Evolutionary conservation across 2,888 invertebrate genomes (phyloP).

Genomic region (Heliconius aoede): DNA sequence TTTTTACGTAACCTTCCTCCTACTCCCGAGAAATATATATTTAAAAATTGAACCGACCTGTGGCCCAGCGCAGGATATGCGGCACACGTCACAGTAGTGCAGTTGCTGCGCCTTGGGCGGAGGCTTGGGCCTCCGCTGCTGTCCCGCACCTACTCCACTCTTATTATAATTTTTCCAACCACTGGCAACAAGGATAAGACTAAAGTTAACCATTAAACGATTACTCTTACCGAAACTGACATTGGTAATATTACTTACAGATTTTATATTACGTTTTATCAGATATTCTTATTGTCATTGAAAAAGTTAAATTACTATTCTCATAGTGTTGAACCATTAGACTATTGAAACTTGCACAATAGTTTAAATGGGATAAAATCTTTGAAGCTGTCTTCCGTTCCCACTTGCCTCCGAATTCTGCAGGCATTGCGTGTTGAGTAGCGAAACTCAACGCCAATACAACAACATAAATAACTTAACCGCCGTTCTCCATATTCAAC

Average conservation of each 20-base stretch:
- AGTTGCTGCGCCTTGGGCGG: conserved; percentile 96
- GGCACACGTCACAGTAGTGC: conserved; percentile 99
- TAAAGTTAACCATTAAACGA: conserved; percentile 6
- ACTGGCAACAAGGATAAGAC: conserved; percentile 51
- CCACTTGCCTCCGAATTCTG: too few species aligned
- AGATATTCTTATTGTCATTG: neutral
- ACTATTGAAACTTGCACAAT: too few species aligned
- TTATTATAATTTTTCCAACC: conserved; percentile 80
- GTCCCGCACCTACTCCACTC: conserved; percentile 79
- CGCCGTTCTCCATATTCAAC: too few species aligned
- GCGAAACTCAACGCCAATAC: too few species aligned
- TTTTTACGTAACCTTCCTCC: too few species aligned
- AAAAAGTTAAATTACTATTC: neutral
- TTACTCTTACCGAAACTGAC: neutral
- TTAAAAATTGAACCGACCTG: conserved; percentile 79
- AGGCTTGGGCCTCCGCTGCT: conserved; percentile 88
- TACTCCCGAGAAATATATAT: too few species aligned
- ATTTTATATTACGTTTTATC: neutral
- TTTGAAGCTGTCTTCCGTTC: too few species aligned
- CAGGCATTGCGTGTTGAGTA: too few species aligned
- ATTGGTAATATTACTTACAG: neutral
- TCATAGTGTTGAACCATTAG: too few species aligned
- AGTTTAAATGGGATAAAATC: too few species aligned
- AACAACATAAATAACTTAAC: too few species aligned
- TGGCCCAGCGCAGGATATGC: conserved; percentile 98